Evolutionary conservation across 2,888 invertebrate species (phyloP), one percentile per base, ranked within the genome.

Genomic region (Watsonalla binaria): DNA sequence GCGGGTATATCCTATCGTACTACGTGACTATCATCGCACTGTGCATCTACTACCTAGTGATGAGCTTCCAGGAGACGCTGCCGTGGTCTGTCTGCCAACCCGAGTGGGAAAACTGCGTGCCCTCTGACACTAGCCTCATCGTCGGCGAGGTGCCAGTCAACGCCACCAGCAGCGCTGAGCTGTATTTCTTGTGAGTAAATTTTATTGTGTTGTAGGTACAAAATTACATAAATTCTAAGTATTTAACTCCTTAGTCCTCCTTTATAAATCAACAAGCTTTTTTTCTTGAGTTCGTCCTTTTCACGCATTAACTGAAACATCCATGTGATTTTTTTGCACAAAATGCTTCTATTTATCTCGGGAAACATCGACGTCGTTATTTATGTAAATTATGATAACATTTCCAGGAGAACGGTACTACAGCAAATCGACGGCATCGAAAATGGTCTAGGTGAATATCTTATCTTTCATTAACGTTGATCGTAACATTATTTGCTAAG

Each of bases 1-100:
- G 93, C 13, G 84, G 92, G 13, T 93, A 92, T 63, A 93, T 96
- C 11, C 91, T 95, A 1, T 93, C 95, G 0, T 96, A 96, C 79
- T 96, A 96, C 77, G 94, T 94, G 52, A 93, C 94, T 0, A 84
- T 96, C 51, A 93, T 96, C 87, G 94, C 94, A 0, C 76, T 96
- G 42, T 94, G 95, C 8, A 68, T 96, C 8, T 95, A 92, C 80
- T 96, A 96, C 80, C 84, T 96, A 65, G 79, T 92, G 6, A 93
- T 94, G 70, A 96, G 96, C 53, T 96, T 95, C 75, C 92, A 92
- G 59, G 66, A 92, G 0, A 91, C 92, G 0, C 80, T 96, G 50
- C 96, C 96, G 0, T 96, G 96, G 96, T 88, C 95, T 0, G 72
- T 90, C 24, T 96, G 96, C 66, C 77, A 90, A 11, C 80, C 86